A percentile compares a stretch with the other conserved stretches of the same genome.
These are phyloP conservation scores for Eristalis tenax DNA, from an alignment of 2,888 invertebrate genomes.

Conservation along the genomic window DNA sequence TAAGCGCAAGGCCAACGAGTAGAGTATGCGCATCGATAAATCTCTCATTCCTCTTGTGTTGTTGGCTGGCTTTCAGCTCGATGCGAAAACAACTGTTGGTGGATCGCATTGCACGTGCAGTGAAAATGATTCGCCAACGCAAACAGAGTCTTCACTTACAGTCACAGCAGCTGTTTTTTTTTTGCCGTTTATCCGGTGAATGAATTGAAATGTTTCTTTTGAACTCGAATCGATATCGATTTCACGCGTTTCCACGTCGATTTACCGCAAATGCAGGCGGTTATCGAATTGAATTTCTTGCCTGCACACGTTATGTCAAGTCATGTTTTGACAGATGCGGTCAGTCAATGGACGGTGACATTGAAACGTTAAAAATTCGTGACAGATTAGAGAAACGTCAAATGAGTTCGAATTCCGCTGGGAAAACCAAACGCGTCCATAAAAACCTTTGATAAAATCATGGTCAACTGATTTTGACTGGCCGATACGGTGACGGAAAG, in stretches of 20 bases:
- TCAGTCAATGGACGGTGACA: neutral
- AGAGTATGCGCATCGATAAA: conserved; percentile 18
- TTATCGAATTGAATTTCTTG: neutral
- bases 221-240: conserved; percentile 13
- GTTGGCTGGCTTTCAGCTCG: neutral
- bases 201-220: conserved; percentile 9
- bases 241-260: neutral
- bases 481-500: neutral
- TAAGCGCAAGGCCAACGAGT: conserved; percentile 42
- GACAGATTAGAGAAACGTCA: neutral
- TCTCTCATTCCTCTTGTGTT: neutral
- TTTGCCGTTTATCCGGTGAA: conserved; percentile 7
- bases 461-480: neutral
- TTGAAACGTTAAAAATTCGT: neutral
- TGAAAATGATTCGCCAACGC: conserved; percentile 7
- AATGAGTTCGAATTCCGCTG: neutral
- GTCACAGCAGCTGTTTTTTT: neutral
- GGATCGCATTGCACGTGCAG: conserved; percentile 22
- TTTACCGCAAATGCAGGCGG: neutral
- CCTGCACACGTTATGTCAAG: neutral
- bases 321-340: neutral
- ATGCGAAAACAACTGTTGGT: neutral
- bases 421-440: neutral
- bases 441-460: neutral
- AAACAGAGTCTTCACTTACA: neutral